These are phyloP conservation scores for Patiria miniata DNA, from an alignment of 35 echinoderm and acorn worm species.

Conservation along the genomic window DNA sequence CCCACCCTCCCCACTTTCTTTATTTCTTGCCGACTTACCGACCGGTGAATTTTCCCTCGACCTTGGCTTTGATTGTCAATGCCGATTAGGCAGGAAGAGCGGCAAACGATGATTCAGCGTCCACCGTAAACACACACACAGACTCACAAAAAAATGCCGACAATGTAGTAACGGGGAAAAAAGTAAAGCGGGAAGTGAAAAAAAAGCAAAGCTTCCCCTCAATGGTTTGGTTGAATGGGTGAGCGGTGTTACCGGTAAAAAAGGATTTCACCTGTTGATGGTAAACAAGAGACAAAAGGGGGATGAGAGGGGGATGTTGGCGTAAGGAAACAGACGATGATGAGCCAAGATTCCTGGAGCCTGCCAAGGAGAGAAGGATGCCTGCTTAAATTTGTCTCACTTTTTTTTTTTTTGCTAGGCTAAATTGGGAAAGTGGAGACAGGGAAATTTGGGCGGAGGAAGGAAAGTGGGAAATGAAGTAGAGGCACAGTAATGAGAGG, in stretches of 20 bases:
- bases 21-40: too few relatives aligned
- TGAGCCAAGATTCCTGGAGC: neutral
- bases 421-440: neutral
- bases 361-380: neutral
- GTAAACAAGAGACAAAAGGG: too few relatives aligned
- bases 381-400: neutral
- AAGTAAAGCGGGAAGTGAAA: neutral
- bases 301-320: too few relatives aligned
- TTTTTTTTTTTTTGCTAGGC: neutral
- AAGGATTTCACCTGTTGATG: neutral
- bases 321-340: neutral
- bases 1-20: too few relatives aligned
- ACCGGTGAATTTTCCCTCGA: neutral
- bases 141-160: neutral
- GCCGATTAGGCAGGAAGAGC: neutral
- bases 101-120: neutral
- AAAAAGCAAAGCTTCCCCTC: neutral
- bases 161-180: neutral
- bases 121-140: neutral
- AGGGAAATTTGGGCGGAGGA: neutral
- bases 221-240: neutral
- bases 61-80: conserved; percentile 13
- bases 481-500: neutral
- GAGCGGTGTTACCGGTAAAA: neutral
- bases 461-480: neutral